Percentiles rank a stretch among this genome's conserved stretches.
Evolutionary conservation across 2,113 vertebrate species (phyloP).

Genomic region (Python bivittatus): DNA sequence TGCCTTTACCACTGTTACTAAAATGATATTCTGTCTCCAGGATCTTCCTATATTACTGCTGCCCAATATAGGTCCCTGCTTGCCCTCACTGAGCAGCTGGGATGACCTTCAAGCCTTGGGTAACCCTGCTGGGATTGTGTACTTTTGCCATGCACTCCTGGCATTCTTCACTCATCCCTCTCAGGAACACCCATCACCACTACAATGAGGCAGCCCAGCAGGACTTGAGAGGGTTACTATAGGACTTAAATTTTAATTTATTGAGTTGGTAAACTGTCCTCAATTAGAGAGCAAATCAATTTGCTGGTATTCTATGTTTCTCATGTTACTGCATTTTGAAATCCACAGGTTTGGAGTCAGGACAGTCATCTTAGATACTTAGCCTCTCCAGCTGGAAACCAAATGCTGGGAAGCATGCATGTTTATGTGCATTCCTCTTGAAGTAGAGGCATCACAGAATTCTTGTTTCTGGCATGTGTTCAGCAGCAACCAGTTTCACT

Average conservation of each 20-base stretch:
- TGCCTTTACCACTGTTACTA: not conserved
- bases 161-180: not conserved
- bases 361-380: not conserved
- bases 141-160: not conserved
- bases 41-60: not conserved
- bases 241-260: not conserved
- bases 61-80: not conserved
- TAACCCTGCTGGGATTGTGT: not conserved
- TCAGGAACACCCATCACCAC: not conserved
- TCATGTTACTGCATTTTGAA: not conserved
- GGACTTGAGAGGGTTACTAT: not conserved
- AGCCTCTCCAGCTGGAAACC: not conserved
- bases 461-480: not conserved
- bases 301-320: not conserved
- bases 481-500: not conserved
- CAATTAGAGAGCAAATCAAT: not conserved
- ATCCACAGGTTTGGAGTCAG: not conserved
- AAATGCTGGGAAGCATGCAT: not conserved
- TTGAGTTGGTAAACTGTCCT: not conserved
- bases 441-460: not conserved
- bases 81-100: not conserved
- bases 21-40: not conserved
- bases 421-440: not conserved
- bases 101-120: not conserved
- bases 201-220: not conserved